Evolutionary conservation across 2,797 vertebrate species (phyloP).

Genomic region (Megaceryle alcyon): DNA sequence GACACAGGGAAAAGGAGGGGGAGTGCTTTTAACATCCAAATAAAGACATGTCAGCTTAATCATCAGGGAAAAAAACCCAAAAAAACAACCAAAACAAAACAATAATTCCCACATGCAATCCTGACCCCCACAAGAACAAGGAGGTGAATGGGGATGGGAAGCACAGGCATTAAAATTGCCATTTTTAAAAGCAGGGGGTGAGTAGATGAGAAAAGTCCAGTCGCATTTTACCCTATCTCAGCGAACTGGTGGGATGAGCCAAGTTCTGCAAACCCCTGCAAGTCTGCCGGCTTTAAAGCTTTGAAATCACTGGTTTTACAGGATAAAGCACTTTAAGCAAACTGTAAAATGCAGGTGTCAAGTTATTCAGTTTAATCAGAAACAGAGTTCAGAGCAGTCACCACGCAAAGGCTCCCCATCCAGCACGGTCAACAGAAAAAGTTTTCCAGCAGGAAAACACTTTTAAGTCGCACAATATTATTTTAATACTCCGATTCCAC

Average conservation of each 20-base stretch:
- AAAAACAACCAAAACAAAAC: background rate
- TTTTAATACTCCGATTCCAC: background rate
- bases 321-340: conserved; percentile 61
- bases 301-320: conserved; percentile 54
- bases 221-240: background rate
- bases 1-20: conserved; percentile 38
- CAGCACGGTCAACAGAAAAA: conserved; percentile 9
- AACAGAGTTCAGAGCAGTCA: conserved; percentile 31
- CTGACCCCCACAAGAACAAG: background rate
- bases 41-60: conserved; percentile 63
- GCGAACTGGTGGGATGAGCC: background rate
- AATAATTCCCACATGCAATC: background rate
- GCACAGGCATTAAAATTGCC: background rate
- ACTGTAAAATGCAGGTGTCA: conserved; percentile 67
- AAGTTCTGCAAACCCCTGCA: conserved; percentile 43
- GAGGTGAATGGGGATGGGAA: background rate
- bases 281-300: conserved; percentile 48
- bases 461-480: background rate
- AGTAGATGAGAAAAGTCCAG: conserved; percentile 12
- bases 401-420: background rate
- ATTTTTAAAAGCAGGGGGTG: background rate
- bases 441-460: conserved; percentile 28
- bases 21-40: conserved; percentile 65
- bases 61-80: background rate
- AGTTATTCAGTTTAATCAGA: conserved; percentile 64